A percentile compares a stretch with the other conserved stretches of the same genome.
These are phyloP conservation scores for Cydia splendana DNA, from an alignment of 1,140 invertebrate genomes.

Conservation along the genomic window DNA sequence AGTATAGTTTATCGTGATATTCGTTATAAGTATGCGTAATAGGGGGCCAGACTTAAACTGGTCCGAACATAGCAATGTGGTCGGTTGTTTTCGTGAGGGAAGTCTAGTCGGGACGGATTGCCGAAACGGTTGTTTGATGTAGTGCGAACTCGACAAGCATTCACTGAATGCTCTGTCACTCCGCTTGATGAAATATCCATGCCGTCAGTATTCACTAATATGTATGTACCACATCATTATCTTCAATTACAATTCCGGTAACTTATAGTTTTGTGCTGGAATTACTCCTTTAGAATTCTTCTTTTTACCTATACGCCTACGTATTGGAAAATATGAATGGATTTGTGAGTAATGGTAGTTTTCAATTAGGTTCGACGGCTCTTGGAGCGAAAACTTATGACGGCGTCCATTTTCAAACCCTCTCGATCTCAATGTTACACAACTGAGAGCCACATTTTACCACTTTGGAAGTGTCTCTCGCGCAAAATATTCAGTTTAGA, in stretches of 20 bases:
- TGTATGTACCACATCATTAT: background rate
- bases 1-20: background rate
- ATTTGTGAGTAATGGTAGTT: too few species aligned
- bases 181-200: background rate
- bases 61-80: background rate
- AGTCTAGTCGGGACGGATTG: background rate
- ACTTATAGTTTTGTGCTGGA: background rate
- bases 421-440: too few species aligned
- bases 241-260: background rate
- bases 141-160: background rate
- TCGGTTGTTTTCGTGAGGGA: background rate
- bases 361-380: too few species aligned
- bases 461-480: too few species aligned
- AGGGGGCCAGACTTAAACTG: background rate
- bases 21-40: background rate
- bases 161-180: background rate
- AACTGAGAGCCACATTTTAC: too few species aligned
- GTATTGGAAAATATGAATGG: too few species aligned
- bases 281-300: too few species aligned
- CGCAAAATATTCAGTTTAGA: too few species aligned
- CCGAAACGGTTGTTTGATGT: conserved; percentile 18
- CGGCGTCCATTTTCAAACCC: too few species aligned
- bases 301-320: too few species aligned
- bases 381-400: too few species aligned
- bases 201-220: background rate